Evolutionary conservation across 2,888 invertebrate species (phyloP).

Genomic region (Sclerodermus sp.): DNA sequence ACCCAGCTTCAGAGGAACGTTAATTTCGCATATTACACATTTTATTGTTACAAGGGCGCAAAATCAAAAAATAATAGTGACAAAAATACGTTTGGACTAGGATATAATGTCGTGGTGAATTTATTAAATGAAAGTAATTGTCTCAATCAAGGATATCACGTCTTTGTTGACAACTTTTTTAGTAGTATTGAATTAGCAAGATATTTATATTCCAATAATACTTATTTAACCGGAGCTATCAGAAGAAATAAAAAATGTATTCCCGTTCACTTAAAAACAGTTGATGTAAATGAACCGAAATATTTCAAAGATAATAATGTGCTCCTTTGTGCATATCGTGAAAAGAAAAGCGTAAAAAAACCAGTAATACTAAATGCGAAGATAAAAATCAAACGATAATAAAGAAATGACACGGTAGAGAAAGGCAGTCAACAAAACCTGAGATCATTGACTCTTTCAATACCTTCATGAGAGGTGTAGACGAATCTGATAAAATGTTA

Average conservation of each 20-base stretch:
- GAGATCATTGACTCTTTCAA: too few relatives aligned
- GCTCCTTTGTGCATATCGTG: conserved; percentile 21
- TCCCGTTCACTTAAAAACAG: neutral
- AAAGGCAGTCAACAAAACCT: too few relatives aligned
- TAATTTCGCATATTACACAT: too few relatives aligned
- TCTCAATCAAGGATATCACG: conserved; percentile 10
- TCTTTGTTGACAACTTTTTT: conserved; percentile 9
- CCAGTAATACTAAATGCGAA: conserved; percentile 19
- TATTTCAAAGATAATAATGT: conserved; percentile 20
- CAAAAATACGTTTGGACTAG: too few relatives aligned
- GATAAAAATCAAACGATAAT: conserved; percentile 12
- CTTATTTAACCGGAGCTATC: conserved; percentile 5
- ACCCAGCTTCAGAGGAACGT: too few relatives aligned
- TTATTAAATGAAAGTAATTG: too few relatives aligned
- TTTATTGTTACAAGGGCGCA: too few relatives aligned
- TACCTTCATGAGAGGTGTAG: too few relatives aligned
- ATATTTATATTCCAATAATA: neutral
- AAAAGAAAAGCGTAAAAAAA: conserved; percentile 22
- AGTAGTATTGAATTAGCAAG: conserved; percentile 1
- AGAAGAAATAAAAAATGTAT: conserved; percentile 4
- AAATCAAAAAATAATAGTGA: too few relatives aligned
- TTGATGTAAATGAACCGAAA: conserved; percentile 17
- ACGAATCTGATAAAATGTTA: too few relatives aligned
- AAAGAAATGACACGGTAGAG: too few relatives aligned
- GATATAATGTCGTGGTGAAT: too few relatives aligned